Percentiles rank a stretch among this genome's conserved stretches.
Conservation (phyloP, 2,888 invertebrate species). For the Thysanoteuthis rhombus region DNA sequence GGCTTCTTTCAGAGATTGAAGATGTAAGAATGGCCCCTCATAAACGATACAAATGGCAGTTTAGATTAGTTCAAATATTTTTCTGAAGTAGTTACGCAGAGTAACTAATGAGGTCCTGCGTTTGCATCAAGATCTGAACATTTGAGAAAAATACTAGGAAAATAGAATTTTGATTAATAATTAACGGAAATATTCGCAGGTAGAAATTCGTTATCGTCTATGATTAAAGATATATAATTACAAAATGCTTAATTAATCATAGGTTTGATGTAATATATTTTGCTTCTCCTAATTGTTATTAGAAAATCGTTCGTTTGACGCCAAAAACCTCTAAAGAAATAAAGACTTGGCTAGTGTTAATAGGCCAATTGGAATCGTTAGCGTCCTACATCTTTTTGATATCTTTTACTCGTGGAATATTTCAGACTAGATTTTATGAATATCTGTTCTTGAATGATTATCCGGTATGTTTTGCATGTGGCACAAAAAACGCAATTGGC, state of each 20-base stretch:
- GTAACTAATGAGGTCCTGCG: too few relatives aligned
- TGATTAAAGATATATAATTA: background rate
- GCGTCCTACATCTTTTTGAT: background rate
- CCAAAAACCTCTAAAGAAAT: background rate
- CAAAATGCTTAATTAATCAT: background rate
- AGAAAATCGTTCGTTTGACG: background rate
- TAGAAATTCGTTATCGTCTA: background rate
- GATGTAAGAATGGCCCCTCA: too few relatives aligned
- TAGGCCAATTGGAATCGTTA: background rate
- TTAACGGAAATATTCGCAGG: background rate
- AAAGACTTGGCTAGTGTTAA: background rate
- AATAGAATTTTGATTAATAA: background rate
- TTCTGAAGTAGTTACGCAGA: too few relatives aligned
- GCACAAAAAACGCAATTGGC: background rate
- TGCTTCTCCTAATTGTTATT: background rate
- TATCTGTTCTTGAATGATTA: background rate
- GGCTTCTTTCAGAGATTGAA: too few relatives aligned
- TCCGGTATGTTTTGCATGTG: background rate
- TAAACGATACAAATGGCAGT: too few relatives aligned
- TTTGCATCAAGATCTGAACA: background rate
- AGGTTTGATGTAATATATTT: background rate
- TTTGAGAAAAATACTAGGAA: background rate
- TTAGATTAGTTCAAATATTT: too few relatives aligned
- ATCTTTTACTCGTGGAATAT: background rate
- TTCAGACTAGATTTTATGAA: background rate